Evolutionary conservation across 1,140 invertebrate species (phyloP).

Genomic region (Drosophila ananassae): DNA sequence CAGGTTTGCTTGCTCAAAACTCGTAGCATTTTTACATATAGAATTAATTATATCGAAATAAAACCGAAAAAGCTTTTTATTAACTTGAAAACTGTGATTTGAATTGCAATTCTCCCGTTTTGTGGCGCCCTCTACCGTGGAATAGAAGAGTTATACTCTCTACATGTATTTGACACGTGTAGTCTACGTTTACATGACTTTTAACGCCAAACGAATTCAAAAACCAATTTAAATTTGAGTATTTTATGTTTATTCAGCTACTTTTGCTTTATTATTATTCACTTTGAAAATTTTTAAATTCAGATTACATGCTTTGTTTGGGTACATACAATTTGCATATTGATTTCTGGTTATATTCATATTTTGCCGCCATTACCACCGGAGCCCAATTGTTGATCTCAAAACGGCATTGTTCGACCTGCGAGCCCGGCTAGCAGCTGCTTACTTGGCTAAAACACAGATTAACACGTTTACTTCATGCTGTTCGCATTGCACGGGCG

Average conservation of each 20-base stretch:
- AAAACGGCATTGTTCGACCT: conserved; percentile 23
- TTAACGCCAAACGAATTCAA: background rate
- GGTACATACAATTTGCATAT: conserved; percentile 70
- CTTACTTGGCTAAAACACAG: conserved; percentile 81
- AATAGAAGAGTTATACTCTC: background rate
- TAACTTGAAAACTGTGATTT: background rate
- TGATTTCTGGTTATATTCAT: conserved; percentile 63
- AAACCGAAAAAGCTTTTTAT: conserved; percentile 41
- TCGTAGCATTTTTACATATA: conserved; percentile 52
- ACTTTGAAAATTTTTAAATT: conserved; percentile 80
- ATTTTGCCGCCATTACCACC: conserved; percentile 33
- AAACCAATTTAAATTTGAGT: conserved; percentile 9
- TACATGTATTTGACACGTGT: background rate
- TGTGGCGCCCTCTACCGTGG: background rate
- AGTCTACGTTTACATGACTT: background rate
- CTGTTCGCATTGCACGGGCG: conserved; percentile 59
- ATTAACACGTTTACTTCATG: conserved; percentile 78
- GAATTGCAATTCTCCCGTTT: background rate
- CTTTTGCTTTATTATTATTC: conserved; percentile 77
- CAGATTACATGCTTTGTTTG: conserved; percentile 75
- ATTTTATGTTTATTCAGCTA: conserved; percentile 57
- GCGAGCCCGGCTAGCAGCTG: conserved; percentile 43
- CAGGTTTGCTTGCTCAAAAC: conserved; percentile 42
- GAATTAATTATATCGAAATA: conserved; percentile 58
- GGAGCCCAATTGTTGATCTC: conserved; percentile 28